Percentiles rank a stretch among this genome's conserved stretches.
Conservation (phyloP, 37 sponge, comb jelly and placozoan species). For the Axinella damicornis region DNA sequence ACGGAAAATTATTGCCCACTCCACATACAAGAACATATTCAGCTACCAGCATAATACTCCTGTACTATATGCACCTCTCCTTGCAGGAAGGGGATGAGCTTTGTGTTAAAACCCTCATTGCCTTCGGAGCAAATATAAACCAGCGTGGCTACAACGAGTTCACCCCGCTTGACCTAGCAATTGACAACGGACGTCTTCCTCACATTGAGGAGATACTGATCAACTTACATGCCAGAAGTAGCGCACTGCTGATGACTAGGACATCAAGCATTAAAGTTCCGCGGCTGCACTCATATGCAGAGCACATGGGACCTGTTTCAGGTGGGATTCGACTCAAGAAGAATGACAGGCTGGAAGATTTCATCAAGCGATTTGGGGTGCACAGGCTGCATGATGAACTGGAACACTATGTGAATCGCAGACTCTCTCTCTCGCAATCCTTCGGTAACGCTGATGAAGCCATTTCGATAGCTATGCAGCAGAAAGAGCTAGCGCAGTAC, state of each 20-base stretch:
- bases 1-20: neutral
- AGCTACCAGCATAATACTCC: too few relatives aligned
- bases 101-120: constrained; percentile 16
- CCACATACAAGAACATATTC: too few relatives aligned
- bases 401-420: constrained; percentile 22
- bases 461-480: constrained; percentile 32
- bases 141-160: constrained; percentile 26
- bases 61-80: too few relatives aligned
- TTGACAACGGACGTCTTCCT: constrained; percentile 7
- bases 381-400: constrained; percentile 22
- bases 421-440: constrained; percentile 31
- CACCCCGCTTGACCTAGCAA: constrained; percentile 45
- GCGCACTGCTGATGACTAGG: constrained; percentile 3
- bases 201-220: constrained; percentile 15
- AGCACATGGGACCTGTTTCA: neutral
- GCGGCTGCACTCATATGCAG: constrained; percentile 8
- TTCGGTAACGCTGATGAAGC: constrained; percentile 34
- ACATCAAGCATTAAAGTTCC: neutral
- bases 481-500: constrained; percentile 42
- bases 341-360: constrained; percentile 22
- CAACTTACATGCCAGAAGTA: constrained; percentile 30
- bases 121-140: constrained; percentile 46
- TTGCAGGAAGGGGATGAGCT: constrained; percentile 21
- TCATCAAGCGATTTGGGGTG: constrained; percentile 22
- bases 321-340: neutral